Conservation (phyloP, 2,113 vertebrate genomes). For the Heterotilapia buettikoferi region DNA sequence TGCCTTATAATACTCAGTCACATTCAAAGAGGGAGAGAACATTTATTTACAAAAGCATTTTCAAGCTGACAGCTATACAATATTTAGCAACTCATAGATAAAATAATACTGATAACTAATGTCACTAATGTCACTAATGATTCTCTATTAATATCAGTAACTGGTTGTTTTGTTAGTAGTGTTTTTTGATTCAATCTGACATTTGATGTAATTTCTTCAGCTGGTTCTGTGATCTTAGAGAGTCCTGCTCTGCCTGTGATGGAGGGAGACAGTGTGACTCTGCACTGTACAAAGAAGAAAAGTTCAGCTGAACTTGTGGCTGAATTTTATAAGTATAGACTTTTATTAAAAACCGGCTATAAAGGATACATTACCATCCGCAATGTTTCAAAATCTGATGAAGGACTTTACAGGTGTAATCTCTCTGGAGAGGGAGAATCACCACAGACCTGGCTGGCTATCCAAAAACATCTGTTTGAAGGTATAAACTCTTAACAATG, state of each 20-base stretch:
- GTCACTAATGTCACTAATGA: background rate
- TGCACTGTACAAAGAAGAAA: background rate
- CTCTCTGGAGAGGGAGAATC: background rate
- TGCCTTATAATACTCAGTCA: accelerated
- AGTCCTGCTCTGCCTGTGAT: background rate
- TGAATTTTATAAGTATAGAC: background rate
- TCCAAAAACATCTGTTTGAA: accelerated
- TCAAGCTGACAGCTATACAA: no score
- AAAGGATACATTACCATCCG: accelerated
- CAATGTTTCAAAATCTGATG: background rate
- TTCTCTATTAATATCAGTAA: background rate
- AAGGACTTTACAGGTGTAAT: background rate
- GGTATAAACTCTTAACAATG: background rate
- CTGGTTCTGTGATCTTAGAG: background rate
- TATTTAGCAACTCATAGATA: no score
- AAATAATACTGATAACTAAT: no score
- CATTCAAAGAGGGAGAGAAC: background rate
- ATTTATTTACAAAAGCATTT: background rate
- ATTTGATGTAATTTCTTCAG: background rate
- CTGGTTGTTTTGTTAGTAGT: background rate
- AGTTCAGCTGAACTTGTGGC: accelerated
- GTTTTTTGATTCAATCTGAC: accelerated
- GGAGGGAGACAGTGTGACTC: background rate
- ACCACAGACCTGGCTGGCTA: background rate
- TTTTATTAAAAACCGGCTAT: accelerated